Evolutionary conservation across 2,888 invertebrate species (phyloP), one percentile per base, ranked within the genome.

Genomic region (Tinea semifulvella): DNA sequence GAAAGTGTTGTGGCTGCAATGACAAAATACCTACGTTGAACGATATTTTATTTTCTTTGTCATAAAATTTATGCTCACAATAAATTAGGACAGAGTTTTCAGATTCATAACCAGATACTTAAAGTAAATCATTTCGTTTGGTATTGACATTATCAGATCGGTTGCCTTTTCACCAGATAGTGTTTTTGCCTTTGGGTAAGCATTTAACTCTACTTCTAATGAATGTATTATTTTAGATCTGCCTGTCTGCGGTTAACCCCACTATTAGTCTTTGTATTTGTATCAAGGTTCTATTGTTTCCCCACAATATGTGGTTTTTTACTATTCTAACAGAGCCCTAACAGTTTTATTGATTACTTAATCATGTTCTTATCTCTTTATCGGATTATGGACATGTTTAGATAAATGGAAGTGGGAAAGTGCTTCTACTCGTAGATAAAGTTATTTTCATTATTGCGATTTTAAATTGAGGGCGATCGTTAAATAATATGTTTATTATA

Each of bases 161-260:
- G n/a, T n/a, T n/a, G n/a, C n/a, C n/a, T n/a, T n/a, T n/a, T n/a
- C n/a, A n/a, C n/a, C n/a, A n/a, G n/a, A n/a, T n/a, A n/a, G n/a
- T n/a, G n/a, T n/a, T n/a, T n/a, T n/a, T n/a, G n/a, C n/a, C n/a
- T n/a, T n/a, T n/a, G n/a, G n/a, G n/a, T n/a, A n/a, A n/a, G n/a
- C n/a, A n/a, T n/a, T n/a, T n/a, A n/a, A n/a, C n/a, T n/a, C n/a
- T n/a, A n/a, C n/a, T n/a, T n/a, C n/a, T n/a, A n/a, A n/a, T n/a
- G n/a, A n/a, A n/a, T n/a, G n/a, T n/a, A n/a, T n/a, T n/a, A n/a
- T n/a, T n/a, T n/a, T n/a, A n/a, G n/a, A n/a, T n/a, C 57, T 52
- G 53, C 55, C 54, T 51, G 47, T 38, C 58, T 63, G 59, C 52
- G 63, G 65, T 65, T 56, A 55, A 49, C 51, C 50, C 54, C 51